These are phyloP conservation scores for Ceyx melanurus DNA, from an alignment of 2,113 vertebrate genomes.

Conservation along the genomic window DNA sequence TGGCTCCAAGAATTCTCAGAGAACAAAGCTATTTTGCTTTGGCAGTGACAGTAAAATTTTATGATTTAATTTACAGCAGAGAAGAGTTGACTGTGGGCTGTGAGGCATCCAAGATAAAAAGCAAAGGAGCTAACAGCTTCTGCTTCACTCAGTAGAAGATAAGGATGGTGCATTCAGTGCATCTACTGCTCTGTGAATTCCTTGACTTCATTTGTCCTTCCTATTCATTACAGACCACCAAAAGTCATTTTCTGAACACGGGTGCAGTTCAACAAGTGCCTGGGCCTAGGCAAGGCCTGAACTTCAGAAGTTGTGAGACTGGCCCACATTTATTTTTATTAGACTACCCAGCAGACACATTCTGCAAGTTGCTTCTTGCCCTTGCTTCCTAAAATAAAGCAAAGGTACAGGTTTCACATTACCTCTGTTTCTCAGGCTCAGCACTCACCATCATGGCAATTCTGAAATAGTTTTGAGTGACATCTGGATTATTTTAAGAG, in stretches of 20 bases:
- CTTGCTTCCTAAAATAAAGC: neutral
- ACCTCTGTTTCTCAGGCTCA: neutral
- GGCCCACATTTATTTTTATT: neutral
- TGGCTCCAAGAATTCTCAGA: neutral
- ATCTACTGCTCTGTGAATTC: neutral
- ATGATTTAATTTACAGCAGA: neutral
- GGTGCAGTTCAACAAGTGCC: neutral
- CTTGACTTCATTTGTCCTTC: neutral
- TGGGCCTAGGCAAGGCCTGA: neutral
- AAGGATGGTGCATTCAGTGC: neutral
- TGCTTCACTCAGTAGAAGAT: neutral
- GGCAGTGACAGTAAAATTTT: neutral
- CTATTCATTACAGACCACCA: neutral
- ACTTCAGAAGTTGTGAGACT: neutral
- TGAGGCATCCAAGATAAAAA: neutral
- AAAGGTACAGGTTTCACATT: neutral
- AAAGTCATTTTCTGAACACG: neutral
- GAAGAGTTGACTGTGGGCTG: neutral
- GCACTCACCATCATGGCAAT: neutral
- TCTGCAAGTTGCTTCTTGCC: constrained; percentile 30
- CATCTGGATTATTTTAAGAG: neutral
- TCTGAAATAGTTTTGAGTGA: constrained; percentile 2
- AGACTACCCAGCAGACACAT: neutral
- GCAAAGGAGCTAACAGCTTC: neutral
- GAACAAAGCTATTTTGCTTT: neutral